Evolutionary conservation across 2,888 invertebrate species (phyloP).

Genomic region (Eupithecia subfuscata): DNA sequence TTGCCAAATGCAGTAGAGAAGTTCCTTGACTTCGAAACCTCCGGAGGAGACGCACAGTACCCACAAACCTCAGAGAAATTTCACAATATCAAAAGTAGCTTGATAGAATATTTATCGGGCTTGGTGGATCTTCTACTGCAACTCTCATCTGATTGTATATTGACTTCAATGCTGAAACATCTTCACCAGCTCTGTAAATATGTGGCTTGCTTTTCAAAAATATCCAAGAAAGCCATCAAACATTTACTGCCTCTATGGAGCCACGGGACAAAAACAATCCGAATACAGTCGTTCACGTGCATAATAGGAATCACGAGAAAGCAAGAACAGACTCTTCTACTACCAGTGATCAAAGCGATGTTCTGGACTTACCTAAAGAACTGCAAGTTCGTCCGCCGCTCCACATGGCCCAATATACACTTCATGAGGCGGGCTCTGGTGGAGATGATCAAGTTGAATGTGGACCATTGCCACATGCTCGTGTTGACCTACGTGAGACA

Average conservation of each 20-base stretch:
- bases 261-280: slow-evolving; percentile 92
- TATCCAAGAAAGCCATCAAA: slow-evolving; percentile 90
- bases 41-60: slow-evolving; percentile 78
- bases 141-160: slow-evolving; percentile 92
- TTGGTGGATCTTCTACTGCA: slow-evolving; percentile 90
- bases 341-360: slow-evolving; percentile 93
- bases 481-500: slow-evolving; percentile 97
- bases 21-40: slow-evolving; percentile 86
- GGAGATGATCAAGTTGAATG: slow-evolving; percentile 94
- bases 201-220: slow-evolving; percentile 88
- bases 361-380: slow-evolving; percentile 97
- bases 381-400: slow-evolving; percentile 95
- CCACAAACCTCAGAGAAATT: slow-evolving; percentile 93
- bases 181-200: slow-evolving; percentile 93
- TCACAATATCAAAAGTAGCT: slow-evolving; percentile 88
- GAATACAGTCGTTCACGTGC: slow-evolving; percentile 94
- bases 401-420: slow-evolving; percentile 93
- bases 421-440: slow-evolving; percentile 97
- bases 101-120: slow-evolving; percentile 91
- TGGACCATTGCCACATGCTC: slow-evolving; percentile 92
- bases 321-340: slow-evolving; percentile 87
- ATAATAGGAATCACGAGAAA: slow-evolving; percentile 91
- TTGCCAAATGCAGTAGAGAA: slow-evolving; percentile 89
- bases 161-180: slow-evolving; percentile 93
- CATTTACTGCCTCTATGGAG: slow-evolving; percentile 93